Percentiles rank a stretch among this genome's conserved stretches.
These are phyloP conservation scores for Vanessa atalanta DNA, from an alignment of 1,140 invertebrate species.

Conservation along the genomic window DNA sequence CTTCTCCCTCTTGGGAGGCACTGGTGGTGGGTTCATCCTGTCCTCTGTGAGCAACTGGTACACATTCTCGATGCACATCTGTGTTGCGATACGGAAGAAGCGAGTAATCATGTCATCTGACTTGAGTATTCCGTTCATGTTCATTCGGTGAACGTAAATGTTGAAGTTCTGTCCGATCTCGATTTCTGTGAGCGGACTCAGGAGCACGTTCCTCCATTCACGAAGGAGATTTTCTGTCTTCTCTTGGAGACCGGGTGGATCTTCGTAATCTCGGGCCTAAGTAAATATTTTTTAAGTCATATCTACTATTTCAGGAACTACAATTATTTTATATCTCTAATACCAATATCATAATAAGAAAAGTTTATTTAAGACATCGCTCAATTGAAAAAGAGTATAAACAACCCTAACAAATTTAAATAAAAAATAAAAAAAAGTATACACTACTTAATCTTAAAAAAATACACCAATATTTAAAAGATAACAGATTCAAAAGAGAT, in stretches of 20 bases:
- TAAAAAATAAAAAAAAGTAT: too few species aligned
- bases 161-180: conserved; percentile 97
- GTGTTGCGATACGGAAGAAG: conserved; percentile 98
- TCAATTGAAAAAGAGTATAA: too few species aligned
- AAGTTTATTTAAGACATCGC: too few species aligned
- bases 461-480: neutral
- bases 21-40: conserved; percentile 69
- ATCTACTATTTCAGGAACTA: neutral
- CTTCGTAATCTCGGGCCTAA: conserved; percentile 93
- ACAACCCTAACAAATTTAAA: too few species aligned
- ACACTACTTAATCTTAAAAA: neutral
- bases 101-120: conserved; percentile 98
- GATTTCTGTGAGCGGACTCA: conserved; percentile 85
- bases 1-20: conserved; percentile 88
- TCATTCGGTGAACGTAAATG: conserved; percentile 97
- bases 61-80: conserved; percentile 97
- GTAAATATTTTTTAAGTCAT: neutral
- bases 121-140: conserved; percentile 97
- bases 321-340: too few species aligned
- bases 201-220: conserved; percentile 97
- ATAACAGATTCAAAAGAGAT: too few species aligned
- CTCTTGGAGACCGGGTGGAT: conserved; percentile 95
- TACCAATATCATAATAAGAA: too few species aligned
- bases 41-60: conserved; percentile 87
- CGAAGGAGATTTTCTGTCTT: conserved; percentile 96